Base-by-base conservation (phyloP, 1,140 invertebrate species). In the Sitobion miscanthi region DNA sequence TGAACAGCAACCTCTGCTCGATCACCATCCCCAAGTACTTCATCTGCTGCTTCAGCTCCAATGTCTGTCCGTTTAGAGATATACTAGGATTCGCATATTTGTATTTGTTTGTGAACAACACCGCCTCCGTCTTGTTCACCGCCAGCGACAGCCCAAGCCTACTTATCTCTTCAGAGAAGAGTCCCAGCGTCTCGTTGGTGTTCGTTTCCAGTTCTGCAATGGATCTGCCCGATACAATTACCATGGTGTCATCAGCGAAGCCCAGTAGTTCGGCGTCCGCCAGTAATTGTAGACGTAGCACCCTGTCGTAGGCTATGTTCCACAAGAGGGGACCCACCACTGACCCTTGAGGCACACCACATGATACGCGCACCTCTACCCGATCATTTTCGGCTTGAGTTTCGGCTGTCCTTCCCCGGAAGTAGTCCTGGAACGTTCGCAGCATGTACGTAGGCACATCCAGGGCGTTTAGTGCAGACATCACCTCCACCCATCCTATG, bases 341-440 rank as follows among this genome's bases (percentile, higher is more conserved):
- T 25, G 91, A 93, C 17, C 69, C 69, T 35, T 93, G 91, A 7
- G 91, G 91, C 17, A 93, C 91, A 35, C 62, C 69, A 42, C 91
- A 93, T 11, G 91, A 6, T 17, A 93, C 38, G 21, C 25, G 57
- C 5, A 93, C 77, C 11, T 93, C 62, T 2, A 52, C 9, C 9
- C 38, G 3, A 1, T 38, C 14, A 4, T 35, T 62, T 1, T 25
- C 62, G 0, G 45, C 45, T 1, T 25, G 30, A 0, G 21, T 47
- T 87, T 30, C 42, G 3, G 45, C 85, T 8, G 86, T n/a, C 49
- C 86, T 88, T n/a, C n/a, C n/a, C 8, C 0, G 20, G n/a, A 88
- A 52, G 86, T 88, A 88, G 47, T 30, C 23, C 47, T 8, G 17
- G 11, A 88, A 52, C 1, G 52, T 35, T 5, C 25, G 20, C 23